phyloP scores from a whole-genome alignment of 2,797 vertebrate genomes.

The Spea hammondii region DNA sequence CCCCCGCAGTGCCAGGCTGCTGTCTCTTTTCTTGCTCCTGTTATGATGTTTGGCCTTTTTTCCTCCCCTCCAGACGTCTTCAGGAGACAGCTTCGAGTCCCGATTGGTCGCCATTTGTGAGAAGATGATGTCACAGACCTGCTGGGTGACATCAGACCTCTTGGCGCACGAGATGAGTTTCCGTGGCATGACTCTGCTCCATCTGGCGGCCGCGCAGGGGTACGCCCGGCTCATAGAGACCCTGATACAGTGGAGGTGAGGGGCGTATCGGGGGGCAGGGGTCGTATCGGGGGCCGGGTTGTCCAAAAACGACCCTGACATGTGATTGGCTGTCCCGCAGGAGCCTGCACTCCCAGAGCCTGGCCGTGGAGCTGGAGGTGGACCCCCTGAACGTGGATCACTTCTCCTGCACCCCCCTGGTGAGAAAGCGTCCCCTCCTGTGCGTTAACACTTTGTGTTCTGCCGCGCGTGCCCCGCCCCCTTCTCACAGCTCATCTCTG shows the following conservation, averaged over 20 bases:
- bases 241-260: slow-evolving; percentile 84
- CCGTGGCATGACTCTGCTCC: slow-evolving; percentile 87
- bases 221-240: slow-evolving; percentile 85
- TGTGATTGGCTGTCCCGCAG: slow-evolving; percentile 57
- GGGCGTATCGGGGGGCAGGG: background rate
- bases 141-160: slow-evolving; percentile 68
- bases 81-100: slow-evolving; percentile 74
- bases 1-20: background rate
- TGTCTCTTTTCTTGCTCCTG: background rate
- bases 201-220: slow-evolving; percentile 87
- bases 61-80: slow-evolving; percentile 38
- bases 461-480: background rate
- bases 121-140: slow-evolving; percentile 78
- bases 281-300: background rate
- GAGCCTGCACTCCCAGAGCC: slow-evolving; percentile 71
- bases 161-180: slow-evolving; percentile 77
- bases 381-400: slow-evolving; percentile 89
- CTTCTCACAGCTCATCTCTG: background rate
- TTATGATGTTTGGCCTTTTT: background rate
- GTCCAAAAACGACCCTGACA: background rate
- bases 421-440: slow-evolving; percentile 53
- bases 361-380: slow-evolving; percentile 84
- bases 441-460: background rate
- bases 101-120: slow-evolving; percentile 84
- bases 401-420: slow-evolving; percentile 88